phyloP scores from a whole-genome alignment of 2,797 vertebrate species.

The Micropoecilia bifurca region DNA sequence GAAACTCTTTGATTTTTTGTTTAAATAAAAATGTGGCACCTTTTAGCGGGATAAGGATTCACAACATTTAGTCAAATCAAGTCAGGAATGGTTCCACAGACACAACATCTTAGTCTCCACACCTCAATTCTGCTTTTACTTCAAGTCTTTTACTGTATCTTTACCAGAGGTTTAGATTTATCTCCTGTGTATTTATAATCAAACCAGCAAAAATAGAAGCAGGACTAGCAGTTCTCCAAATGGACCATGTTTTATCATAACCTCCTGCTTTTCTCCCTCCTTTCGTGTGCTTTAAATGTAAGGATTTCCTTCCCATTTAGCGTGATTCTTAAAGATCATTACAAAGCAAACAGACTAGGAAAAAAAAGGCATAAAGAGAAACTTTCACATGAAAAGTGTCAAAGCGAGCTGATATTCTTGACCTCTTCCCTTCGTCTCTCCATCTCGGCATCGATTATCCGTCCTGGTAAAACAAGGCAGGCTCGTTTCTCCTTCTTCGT shows the following conservation, averaged over 20 bases:
- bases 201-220: slow-evolving; percentile 35
- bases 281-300: slow-evolving; percentile 66
- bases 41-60: neutral
- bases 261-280: neutral
- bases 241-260: slow-evolving; percentile 35
- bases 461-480: slow-evolving; percentile 53
- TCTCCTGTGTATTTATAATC: slow-evolving; percentile 3
- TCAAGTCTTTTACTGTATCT: neutral
- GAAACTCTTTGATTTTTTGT: neutral
- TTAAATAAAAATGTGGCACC: neutral
- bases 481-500: slow-evolving; percentile 21
- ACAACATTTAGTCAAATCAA: neutral
- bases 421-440: slow-evolving; percentile 34
- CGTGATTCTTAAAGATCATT: slow-evolving; percentile 40
- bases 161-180: neutral
- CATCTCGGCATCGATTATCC: slow-evolving; percentile 60
- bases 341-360: slow-evolving; percentile 32
- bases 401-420: slow-evolving; percentile 66
- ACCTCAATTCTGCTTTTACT: neutral
- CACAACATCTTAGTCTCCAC: neutral
- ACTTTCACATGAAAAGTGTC: slow-evolving; percentile 62
- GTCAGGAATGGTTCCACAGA: neutral
- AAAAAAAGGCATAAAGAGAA: slow-evolving; percentile 62
- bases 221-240: slow-evolving; percentile 19
- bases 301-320: slow-evolving; percentile 30